Evolutionary conservation across 2,797 vertebrate genomes (phyloP), one percentile per base, ranked within the genome.

Genomic region (Otolemur crassicaudatus): DNA sequence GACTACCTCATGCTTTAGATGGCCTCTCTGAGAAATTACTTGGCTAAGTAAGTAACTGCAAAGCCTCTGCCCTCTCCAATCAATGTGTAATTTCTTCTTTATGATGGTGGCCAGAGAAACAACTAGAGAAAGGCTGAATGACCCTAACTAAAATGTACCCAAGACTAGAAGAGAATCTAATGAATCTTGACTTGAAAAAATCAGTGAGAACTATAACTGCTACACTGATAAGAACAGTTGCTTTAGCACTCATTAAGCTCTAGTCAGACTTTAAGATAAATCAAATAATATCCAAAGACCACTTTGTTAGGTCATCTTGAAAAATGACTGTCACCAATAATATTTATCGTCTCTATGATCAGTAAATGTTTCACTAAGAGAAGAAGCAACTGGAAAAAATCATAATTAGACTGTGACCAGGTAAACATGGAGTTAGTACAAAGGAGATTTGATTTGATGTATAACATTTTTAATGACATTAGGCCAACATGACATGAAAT

Each of bases 381-480:
- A 92, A 96, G 85, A 72, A 76, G 85, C 90, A 95, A 97, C 83
- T 77, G 14, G 79, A 89, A 95, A 97, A 94, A 95, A 96, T 85
- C 76, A 81, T 94, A 95, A 95, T 95, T 91, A 95, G 69, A 91
- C 76, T 63, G n/a, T 77, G 92, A 96, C 75, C 83, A 67, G 37
- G 63, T 96, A 90, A 93, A 69, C 43, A 65, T 86, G 40, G 65
- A 81, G 92, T 90, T 80, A 94, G 31, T 14, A 82, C 40, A 94
- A n/a, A 73, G 77, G 16, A 70, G 82, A 89, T 83, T 86, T 85
- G 82, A 89, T 83, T 86, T 85, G 75, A 84, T 94, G 29, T 70
- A 85, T 84, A 70, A 69, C 87, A 58, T 86, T 22, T 91, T 89
- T 87, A 84, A 94, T 86, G 60, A 3, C 37, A 91, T 89, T 94